phyloP scores from a whole-genome alignment of 2,113 vertebrate genomes.

The Lepus americanus region DNA sequence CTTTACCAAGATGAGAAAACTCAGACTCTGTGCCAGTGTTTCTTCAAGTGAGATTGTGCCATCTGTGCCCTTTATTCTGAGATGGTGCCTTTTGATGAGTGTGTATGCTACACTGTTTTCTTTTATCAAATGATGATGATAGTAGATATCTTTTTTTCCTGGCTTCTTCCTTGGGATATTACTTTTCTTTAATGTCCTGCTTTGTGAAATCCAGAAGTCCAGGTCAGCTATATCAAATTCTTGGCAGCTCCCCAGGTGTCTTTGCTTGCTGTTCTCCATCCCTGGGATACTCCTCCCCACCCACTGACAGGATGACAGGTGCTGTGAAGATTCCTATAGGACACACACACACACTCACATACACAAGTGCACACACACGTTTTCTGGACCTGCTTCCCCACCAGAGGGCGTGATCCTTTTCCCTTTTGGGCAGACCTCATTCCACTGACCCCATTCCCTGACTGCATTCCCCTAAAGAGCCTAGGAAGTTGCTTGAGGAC shows the following conservation, averaged over 20 bases:
- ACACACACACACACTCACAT: fast-evolving
- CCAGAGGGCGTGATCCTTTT: neutral
- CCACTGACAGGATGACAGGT: neutral
- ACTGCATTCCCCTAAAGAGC: neutral
- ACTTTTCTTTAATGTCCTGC: neutral
- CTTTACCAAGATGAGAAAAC: neutral
- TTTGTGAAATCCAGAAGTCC: neutral
- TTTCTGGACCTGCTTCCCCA: neutral
- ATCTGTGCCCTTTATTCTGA: neutral
- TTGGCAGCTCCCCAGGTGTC: neutral
- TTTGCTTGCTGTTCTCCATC: neutral
- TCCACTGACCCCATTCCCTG: neutral
- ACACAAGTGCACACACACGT: too few species aligned
- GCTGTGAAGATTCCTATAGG: neutral
- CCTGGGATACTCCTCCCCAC: neutral
- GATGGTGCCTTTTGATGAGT: neutral
- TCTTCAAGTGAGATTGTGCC: neutral
- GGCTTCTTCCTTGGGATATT: neutral
- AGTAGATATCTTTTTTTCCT: neutral
- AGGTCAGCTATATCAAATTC: neutral
- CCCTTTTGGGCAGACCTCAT: neutral
- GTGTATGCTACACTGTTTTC: neutral
- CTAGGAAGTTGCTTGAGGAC: neutral
- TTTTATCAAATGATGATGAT: neutral
- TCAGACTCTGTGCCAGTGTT: neutral